Evolutionary conservation across 2,888 invertebrate species (phyloP).

Genomic region (Hecatera dysodea): DNA sequence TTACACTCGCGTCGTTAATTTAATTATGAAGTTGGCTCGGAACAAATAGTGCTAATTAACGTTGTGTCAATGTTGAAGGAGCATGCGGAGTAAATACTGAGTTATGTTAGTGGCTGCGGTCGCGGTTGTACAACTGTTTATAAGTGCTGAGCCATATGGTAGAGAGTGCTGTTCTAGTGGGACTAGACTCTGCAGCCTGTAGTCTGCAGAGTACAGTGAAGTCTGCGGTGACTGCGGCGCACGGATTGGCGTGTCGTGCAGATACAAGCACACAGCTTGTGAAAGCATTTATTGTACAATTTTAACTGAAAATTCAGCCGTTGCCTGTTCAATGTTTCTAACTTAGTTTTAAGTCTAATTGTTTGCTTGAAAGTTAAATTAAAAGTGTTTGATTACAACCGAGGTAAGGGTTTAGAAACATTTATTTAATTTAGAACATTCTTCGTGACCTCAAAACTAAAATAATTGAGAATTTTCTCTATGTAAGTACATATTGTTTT

Average conservation of each 20-base stretch:
- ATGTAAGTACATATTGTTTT: not conserved
- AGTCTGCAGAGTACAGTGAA: not conserved
- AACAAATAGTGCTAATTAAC: conserved; percentile 57
- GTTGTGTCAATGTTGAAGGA: conserved; percentile 27
- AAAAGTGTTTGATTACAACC: not conserved
- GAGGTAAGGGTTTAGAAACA: not conserved
- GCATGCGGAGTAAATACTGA: conserved; percentile 10
- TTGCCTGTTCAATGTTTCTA: not conserved
- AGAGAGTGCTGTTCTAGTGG: not conserved
- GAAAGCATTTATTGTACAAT: not conserved
- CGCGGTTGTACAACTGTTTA: not conserved
- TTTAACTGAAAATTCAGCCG: not conserved
- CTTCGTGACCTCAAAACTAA: not conserved
- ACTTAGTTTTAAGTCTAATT: not conserved
- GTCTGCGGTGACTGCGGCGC: conserved; percentile 1
- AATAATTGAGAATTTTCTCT: not conserved
- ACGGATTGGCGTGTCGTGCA: not conserved
- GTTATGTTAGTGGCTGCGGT: not conserved
- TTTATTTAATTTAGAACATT: not conserved
- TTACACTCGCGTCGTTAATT: conserved; percentile 42
- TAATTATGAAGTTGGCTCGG: conserved; percentile 43
- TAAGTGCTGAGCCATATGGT: not conserved
- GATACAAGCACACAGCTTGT: not conserved
- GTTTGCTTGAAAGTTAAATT: not conserved
- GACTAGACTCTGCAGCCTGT: not conserved